Conservation (phyloP, 2,888 invertebrate genomes). For the Ormyrus rosae region DNA sequence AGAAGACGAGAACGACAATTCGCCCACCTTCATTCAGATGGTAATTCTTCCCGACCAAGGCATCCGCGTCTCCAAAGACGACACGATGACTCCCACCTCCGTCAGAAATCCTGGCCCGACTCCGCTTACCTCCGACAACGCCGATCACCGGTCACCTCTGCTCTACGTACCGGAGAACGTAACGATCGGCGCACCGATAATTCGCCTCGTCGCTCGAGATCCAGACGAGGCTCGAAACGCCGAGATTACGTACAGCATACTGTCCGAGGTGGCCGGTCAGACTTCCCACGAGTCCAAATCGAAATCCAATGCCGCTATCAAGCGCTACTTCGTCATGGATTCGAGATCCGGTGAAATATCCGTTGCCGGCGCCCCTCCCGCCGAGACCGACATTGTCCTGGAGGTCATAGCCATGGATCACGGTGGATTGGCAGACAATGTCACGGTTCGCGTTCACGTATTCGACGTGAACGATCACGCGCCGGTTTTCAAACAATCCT, state of each 20-base stretch:
- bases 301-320: slow-evolving; percentile 75
- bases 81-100: neutral
- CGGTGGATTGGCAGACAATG: slow-evolving; percentile 84
- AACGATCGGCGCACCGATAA: slow-evolving; percentile 82
- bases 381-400: slow-evolving; percentile 85
- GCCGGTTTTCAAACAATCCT: slow-evolving; percentile 88
- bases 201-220: slow-evolving; percentile 85
- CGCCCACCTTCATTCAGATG: slow-evolving; percentile 84
- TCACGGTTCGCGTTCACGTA: slow-evolving; percentile 84
- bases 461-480: slow-evolving; percentile 90
- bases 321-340: slow-evolving; percentile 86
- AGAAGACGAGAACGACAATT: slow-evolving; percentile 89
- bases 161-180: slow-evolving; percentile 85
- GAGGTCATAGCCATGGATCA: slow-evolving; percentile 87
- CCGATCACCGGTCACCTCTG: slow-evolving; percentile 77
- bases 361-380: slow-evolving; percentile 83
- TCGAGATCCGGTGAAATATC: slow-evolving; percentile 86
- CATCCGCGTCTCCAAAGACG: slow-evolving; percentile 81
- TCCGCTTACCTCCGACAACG: slow-evolving; percentile 32
- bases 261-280: slow-evolving; percentile 76
- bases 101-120: neutral
- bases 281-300: neutral
- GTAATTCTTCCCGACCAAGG: slow-evolving; percentile 83
- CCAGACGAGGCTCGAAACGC: slow-evolving; percentile 85
- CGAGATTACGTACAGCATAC: slow-evolving; percentile 83